A percentile compares a stretch with the other conserved stretches of the same genome.
Conservation (phyloP, 2,888 invertebrate species). For the Carterocephalus palaemon region DNA sequence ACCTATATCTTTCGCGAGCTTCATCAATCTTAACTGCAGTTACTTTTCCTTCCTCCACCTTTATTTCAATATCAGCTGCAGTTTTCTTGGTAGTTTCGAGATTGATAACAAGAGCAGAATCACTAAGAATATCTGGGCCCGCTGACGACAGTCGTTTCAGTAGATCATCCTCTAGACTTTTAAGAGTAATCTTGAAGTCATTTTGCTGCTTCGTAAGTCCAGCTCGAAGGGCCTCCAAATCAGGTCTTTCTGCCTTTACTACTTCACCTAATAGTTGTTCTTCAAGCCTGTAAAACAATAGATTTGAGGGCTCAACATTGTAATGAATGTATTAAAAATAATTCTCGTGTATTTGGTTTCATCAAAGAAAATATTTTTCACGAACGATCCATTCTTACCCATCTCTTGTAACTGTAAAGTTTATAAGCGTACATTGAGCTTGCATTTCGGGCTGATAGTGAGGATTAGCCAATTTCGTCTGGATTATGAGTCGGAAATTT, state of each 20-base stretch:
- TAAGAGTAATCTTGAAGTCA: constrained; percentile 94
- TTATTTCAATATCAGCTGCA: constrained; percentile 91
- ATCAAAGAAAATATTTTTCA: too few relatives aligned
- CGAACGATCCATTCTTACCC: too few relatives aligned
- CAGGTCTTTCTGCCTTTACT: constrained; percentile 94
- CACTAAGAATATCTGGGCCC: constrained; percentile 94
- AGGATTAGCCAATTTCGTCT: constrained; percentile 96
- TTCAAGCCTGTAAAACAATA: constrained; percentile 80
- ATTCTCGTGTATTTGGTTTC: too few relatives aligned
- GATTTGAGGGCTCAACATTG: too few relatives aligned
- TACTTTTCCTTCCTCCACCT: constrained; percentile 91
- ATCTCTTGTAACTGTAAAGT: constrained; percentile 96
- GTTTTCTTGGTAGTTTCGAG: constrained; percentile 96
- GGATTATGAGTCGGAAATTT: constrained; percentile 89
- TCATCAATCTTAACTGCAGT: constrained; percentile 94
- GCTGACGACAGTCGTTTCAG: constrained; percentile 92
- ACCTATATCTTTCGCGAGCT: constrained; percentile 91
- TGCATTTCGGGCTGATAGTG: constrained; percentile 98
- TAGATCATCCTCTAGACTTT: constrained; percentile 94
- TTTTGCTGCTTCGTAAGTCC: constrained; percentile 95
- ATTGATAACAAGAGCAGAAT: constrained; percentile 93
- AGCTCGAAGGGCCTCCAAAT: constrained; percentile 89
- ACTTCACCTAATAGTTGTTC: constrained; percentile 96
- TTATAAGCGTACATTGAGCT: constrained; percentile 96
- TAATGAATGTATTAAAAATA: too few relatives aligned